Percentiles rank a stretch among this genome's conserved stretches.
phyloP scores from a whole-genome alignment of 2,888 invertebrate genomes.

The Psylliodes chrysocephalus region DNA sequence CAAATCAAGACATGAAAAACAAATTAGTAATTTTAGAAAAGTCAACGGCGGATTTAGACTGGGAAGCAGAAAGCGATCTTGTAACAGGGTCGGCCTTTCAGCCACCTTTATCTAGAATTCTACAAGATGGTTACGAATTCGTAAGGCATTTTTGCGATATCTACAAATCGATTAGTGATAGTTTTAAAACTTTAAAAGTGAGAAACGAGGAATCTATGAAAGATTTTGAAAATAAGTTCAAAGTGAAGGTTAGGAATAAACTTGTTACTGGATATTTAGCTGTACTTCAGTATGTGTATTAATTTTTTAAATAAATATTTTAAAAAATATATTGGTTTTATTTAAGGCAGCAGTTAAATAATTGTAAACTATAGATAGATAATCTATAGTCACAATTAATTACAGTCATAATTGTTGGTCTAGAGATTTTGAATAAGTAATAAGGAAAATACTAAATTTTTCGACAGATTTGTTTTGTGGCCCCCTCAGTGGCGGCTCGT shows the following conservation, averaged over 20 bases:
- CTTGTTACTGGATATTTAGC: slow-evolving; percentile 52
- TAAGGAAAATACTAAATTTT: too few species aligned
- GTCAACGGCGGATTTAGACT: slow-evolving; percentile 55
- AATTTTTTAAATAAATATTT: too few species aligned
- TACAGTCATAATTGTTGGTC: too few species aligned
- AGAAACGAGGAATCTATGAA: slow-evolving; percentile 51
- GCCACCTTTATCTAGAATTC: slow-evolving; percentile 55
- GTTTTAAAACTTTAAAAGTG: slow-evolving; percentile 51
- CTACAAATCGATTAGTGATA: slow-evolving; percentile 51
- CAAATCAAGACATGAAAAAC: slow-evolving; percentile 55
- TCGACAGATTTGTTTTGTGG: too few species aligned
- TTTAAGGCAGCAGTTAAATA: too few species aligned
- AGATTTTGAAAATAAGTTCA: slow-evolving; percentile 52
- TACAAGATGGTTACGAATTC: slow-evolving; percentile 55
- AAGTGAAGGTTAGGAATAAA: slow-evolving; percentile 51
- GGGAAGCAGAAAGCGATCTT: slow-evolving; percentile 50
- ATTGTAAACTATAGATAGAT: too few species aligned
- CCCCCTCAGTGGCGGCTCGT: too few species aligned
- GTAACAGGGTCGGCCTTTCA: slow-evolving; percentile 58
- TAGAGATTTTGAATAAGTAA: too few species aligned
- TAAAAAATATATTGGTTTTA: too few species aligned
- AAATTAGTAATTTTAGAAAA: slow-evolving; percentile 53
- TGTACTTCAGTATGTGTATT: slow-evolving; percentile 60
- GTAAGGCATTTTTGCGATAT: slow-evolving; percentile 52
- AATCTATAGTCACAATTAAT: too few species aligned